Evolutionary conservation across 1,140 invertebrate species (phyloP), one percentile per base, ranked within the genome.

Genomic region (Steinernema feltiae): DNA sequence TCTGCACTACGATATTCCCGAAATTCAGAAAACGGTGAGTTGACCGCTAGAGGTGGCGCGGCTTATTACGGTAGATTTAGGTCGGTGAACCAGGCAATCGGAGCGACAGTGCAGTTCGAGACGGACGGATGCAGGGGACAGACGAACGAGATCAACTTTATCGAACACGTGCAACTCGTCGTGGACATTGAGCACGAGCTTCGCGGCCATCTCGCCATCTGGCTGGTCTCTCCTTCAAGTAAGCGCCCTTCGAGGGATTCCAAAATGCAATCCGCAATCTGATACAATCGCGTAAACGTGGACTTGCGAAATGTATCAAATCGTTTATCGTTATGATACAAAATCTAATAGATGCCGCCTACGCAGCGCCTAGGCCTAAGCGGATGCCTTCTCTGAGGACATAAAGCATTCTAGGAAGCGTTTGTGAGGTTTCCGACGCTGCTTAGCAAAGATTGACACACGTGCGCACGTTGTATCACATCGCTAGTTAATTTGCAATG

Each of bases 111-210:
- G 12, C 69, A 81, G 35, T 89, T 91, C 77, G 71, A 84, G 1
- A 88, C 87, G 18, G 84, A 86, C 48, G 88, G 87, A 32, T 90
- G 89, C 79, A 73, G 79, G 73, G 86, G 86, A 63, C 82, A 85
- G 24, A 74, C 41, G 29, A 84, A 87, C 31, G 87, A 89, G 46
- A 81, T 88, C 17, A 86, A 82, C 32, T 87, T 77, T 72, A 72
- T 88, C 30, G 87, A 88, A 79, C 88, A 88, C 73, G 80, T 88
- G 30, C 82, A 88, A 69, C 71, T 88, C 12, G 72, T 82, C 18
- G 48, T 87, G 2, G 81, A 74, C 24, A 63, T 63, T 27, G 53
- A 63, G 24, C 53, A 63, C 24, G 53, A 63, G 24, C 53, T 63
- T 17, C 12, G 53, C 2, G 53, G 53, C 53, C 53, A 63, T 63